Evolutionary conservation across 2,113 vertebrate genomes (phyloP).

Genomic region (Platysternon megacephalum): DNA sequence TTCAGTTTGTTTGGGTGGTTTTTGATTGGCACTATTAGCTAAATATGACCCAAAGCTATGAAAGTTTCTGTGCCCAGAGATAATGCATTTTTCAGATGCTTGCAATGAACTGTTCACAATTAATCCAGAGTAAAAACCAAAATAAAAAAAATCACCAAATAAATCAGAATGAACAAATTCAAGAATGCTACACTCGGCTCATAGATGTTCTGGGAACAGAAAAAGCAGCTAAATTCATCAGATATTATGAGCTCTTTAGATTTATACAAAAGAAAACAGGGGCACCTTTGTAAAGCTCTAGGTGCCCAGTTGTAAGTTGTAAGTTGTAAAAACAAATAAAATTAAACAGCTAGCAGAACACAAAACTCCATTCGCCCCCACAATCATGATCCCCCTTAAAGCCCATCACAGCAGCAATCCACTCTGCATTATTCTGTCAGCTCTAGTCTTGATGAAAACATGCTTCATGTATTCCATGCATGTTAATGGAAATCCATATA

Average conservation of each 20-base stretch:
- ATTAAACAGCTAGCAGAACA: slow-evolving; percentile 20
- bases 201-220: slow-evolving; percentile 39
- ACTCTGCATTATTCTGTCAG: slow-evolving; percentile 47
- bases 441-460: slow-evolving; percentile 40
- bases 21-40: neutral
- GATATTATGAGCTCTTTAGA: neutral
- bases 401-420: slow-evolving; percentile 39
- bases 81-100: slow-evolving; percentile 10
- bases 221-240: slow-evolving; percentile 7
- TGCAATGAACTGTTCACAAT: slow-evolving; percentile 13
- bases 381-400: slow-evolving; percentile 53
- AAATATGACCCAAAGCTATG: neutral
- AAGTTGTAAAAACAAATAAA: neutral
- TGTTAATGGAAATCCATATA: slow-evolving; percentile 45
- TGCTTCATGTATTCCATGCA: slow-evolving; percentile 25
- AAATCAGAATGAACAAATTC: slow-evolving; percentile 50
- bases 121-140: slow-evolving; percentile 29
- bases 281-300: neutral
- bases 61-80: neutral
- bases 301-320: neutral
- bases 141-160: slow-evolving; percentile 41
- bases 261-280: slow-evolving; percentile 6
- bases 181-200: slow-evolving; percentile 36
- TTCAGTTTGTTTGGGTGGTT: neutral
- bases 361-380: slow-evolving; percentile 63